These are phyloP conservation scores for Helicoverpa zea DNA, from an alignment of 1,140 invertebrate genomes.

Conservation along the genomic window DNA sequence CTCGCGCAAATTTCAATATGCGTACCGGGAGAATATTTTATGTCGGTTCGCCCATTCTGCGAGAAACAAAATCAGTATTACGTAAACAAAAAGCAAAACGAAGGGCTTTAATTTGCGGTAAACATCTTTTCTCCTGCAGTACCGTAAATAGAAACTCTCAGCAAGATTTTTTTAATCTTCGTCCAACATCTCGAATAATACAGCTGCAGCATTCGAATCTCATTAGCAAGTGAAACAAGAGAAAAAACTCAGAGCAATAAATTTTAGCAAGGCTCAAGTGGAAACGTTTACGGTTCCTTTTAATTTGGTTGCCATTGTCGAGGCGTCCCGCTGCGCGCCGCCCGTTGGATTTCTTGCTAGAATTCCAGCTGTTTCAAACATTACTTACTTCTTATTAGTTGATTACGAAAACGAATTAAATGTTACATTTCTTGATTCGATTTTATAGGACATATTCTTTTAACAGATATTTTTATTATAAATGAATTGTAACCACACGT, in stretches of 20 bases:
- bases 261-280: slow-evolving; percentile 84
- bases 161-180: slow-evolving; percentile 75
- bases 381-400: slow-evolving; percentile 83
- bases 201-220: slow-evolving; percentile 82
- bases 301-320: slow-evolving; percentile 85
- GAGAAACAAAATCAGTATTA: slow-evolving; percentile 48
- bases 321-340: slow-evolving; percentile 79
- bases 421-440: slow-evolving; percentile 56
- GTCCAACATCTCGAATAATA: slow-evolving; percentile 73
- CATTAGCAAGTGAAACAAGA: slow-evolving; percentile 83
- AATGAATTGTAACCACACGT: slow-evolving; percentile 52
- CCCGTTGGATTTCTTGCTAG: slow-evolving; percentile 80
- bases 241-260: slow-evolving; percentile 83
- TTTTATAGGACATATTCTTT: slow-evolving; percentile 12
- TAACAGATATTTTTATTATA: slow-evolving; percentile 22
- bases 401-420: slow-evolving; percentile 79
- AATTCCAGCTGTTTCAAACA: slow-evolving; percentile 82
- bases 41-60: slow-evolving; percentile 45
- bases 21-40: slow-evolving; percentile 59
- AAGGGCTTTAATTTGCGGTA: slow-evolving; percentile 58
- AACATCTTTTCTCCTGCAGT: slow-evolving; percentile 50
- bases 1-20: slow-evolving; percentile 62
- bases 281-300: slow-evolving; percentile 84
- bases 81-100: slow-evolving; percentile 55
- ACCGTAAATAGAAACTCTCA: slow-evolving; percentile 56